phyloP scores from a whole-genome alignment of 2,797 vertebrate genomes.

The Salmo trutta region DNA sequence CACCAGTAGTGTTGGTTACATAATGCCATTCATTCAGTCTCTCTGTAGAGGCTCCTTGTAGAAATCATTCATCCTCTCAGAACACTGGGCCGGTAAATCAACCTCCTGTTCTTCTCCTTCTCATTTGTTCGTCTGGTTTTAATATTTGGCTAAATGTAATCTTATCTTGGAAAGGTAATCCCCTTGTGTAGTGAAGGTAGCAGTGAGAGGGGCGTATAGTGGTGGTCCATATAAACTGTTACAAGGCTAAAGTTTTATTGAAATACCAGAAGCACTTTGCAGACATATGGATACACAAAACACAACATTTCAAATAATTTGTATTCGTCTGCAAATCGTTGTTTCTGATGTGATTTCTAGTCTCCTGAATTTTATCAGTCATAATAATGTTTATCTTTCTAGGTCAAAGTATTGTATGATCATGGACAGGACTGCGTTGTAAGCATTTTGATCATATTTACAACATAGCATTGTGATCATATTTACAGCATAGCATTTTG shows the following conservation, averaged over 20 bases:
- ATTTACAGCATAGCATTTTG: no score
- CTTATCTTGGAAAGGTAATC: constrained; percentile 49
- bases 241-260: constrained; percentile 54
- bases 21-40: constrained; percentile 40
- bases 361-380: constrained; percentile 2
- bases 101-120: constrained; percentile 33
- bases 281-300: not conserved
- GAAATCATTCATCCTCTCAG: constrained; percentile 52
- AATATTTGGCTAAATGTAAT: constrained; percentile 29
- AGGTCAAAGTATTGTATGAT: constrained; percentile 25
- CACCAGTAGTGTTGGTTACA: no score
- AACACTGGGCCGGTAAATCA: constrained; percentile 40
- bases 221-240: constrained; percentile 37
- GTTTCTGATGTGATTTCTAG: constrained; percentile 5
- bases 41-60: constrained; percentile 40
- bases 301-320: not conserved
- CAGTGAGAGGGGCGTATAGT: constrained; percentile 7
- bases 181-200: constrained; percentile 5
- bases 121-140: constrained; percentile 20
- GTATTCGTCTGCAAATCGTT: not conserved
- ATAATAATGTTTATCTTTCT: constrained; percentile 25
- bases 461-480: no score
- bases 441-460: not conserved
- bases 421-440: not conserved
- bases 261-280: constrained; percentile 26